These are phyloP conservation scores for Rhynchonycteris naso DNA, from an alignment of 2,797 vertebrate genomes.

Conservation along the genomic window DNA sequence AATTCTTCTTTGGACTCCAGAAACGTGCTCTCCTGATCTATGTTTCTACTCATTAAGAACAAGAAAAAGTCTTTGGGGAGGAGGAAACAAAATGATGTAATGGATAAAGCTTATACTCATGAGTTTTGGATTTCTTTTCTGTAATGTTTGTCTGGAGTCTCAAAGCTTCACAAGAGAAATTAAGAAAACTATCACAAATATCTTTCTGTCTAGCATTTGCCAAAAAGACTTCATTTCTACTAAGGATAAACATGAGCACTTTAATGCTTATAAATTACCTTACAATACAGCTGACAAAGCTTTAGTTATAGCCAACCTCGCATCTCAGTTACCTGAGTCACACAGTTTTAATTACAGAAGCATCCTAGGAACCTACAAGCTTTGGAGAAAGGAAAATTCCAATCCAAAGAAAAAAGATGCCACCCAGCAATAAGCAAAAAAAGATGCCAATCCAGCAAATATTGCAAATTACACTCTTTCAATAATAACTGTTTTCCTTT, in stretches of 20 bases:
- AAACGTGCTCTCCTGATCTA: neutral
- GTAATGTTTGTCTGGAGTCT: neutral
- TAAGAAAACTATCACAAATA: neutral
- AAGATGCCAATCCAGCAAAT: neutral
- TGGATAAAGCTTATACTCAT: neutral
- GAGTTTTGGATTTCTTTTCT: conserved; percentile 11
- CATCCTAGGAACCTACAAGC: neutral
- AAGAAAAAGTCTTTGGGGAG: neutral
- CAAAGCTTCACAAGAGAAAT: conserved; percentile 54
- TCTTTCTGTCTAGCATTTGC: neutral
- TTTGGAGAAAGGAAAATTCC: conserved; percentile 45
- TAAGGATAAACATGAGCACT: conserved; percentile 38
- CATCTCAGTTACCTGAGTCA: neutral
- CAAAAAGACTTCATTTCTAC: conserved; percentile 24
- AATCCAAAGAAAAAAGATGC: neutral
- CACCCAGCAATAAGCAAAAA: conserved; percentile 45
- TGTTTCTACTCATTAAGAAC: neutral
- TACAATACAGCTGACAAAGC: neutral
- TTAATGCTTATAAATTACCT: conserved; percentile 31
- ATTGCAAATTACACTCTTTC: neutral
- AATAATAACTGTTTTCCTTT: neutral
- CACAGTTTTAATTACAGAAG: conserved; percentile 22
- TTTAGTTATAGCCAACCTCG: conserved; percentile 11
- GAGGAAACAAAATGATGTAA: conserved; percentile 13
- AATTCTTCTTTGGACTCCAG: neutral